phyloP scores from a whole-genome alignment of 2,797 vertebrate genomes.

The Liparis tanakae region DNA sequence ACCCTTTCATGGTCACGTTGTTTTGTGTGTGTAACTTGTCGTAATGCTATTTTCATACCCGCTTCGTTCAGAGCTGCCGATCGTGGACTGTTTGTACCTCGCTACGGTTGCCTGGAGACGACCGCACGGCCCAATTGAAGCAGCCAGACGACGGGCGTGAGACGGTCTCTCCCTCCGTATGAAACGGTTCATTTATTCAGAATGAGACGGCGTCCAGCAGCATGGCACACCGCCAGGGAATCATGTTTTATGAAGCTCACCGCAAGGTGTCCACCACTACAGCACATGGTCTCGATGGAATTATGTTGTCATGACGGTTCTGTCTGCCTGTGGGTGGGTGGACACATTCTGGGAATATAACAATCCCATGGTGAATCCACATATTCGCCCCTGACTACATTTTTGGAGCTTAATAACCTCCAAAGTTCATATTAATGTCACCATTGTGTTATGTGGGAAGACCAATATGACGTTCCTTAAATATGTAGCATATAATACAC shows the following conservation, averaged over 20 bases:
- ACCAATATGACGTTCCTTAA: slow-evolving; percentile 3
- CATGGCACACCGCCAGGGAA: slow-evolving; percentile 26
- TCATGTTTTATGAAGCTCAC: slow-evolving; percentile 39
- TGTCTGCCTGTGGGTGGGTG: slow-evolving; percentile 1
- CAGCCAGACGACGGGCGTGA: too few species aligned
- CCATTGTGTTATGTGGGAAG: slow-evolving; percentile 1
- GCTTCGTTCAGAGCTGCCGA: too few species aligned
- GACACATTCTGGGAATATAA: slow-evolving; percentile 7
- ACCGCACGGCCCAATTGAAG: too few species aligned
- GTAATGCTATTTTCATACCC: too few species aligned
- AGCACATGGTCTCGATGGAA: slow-evolving; percentile 19
- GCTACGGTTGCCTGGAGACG: too few species aligned
- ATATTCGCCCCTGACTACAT: background rate
- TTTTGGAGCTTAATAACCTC: background rate
- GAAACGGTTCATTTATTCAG: slow-evolving; percentile 30
- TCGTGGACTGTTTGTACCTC: too few species aligned
- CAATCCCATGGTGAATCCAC: background rate
- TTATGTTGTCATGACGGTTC: slow-evolving; percentile 13
- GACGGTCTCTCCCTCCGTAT: too few species aligned
- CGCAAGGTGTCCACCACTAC: background rate
- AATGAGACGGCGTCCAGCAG: slow-evolving; percentile 27
- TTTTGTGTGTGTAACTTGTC: too few species aligned
- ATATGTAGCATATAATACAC: slow-evolving; percentile 19
- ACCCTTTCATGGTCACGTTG: too few species aligned
- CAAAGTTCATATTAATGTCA: slow-evolving; percentile 7